Percentiles rank a stretch among this genome's conserved stretches.
Conservation (phyloP, 2,113 vertebrate species). For the Jacana jacana region DNA sequence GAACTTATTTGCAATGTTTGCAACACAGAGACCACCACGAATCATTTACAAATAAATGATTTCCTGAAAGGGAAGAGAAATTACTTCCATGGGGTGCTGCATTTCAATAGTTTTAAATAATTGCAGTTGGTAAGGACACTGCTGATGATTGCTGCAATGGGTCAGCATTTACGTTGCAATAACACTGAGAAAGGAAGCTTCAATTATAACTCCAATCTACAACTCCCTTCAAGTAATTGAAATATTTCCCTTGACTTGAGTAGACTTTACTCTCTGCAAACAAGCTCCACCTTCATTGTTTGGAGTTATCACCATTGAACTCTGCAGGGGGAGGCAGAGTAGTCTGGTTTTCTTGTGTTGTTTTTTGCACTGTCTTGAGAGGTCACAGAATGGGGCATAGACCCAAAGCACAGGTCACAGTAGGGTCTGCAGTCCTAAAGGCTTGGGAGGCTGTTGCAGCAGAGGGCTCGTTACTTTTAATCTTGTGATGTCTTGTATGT, state of each 20-base stretch:
- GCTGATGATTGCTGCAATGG: neutral
- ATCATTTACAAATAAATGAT: neutral
- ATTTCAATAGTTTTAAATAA: constrained; percentile 2
- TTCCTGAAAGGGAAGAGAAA: neutral
- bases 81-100: neutral
- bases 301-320: neutral
- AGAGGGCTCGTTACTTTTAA: neutral
- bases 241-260: neutral
- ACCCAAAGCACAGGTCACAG: neutral
- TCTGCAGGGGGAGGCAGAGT: neutral
- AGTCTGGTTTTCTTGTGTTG: neutral
- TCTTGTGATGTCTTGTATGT: neutral
- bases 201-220: neutral
- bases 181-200: neutral
- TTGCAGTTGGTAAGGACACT: neutral
- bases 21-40: neutral
- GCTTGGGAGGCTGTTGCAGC: neutral
- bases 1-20: neutral
- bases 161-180: neutral
- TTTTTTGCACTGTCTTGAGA: neutral
- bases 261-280: neutral
- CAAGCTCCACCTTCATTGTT: neutral
- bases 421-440: neutral
- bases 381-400: neutral
- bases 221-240: constrained; percentile 19